Evolutionary conservation across 1,140 invertebrate genomes (phyloP), one percentile per base, ranked within the genome.

Genomic region (Dufourea novaeangliae): DNA sequence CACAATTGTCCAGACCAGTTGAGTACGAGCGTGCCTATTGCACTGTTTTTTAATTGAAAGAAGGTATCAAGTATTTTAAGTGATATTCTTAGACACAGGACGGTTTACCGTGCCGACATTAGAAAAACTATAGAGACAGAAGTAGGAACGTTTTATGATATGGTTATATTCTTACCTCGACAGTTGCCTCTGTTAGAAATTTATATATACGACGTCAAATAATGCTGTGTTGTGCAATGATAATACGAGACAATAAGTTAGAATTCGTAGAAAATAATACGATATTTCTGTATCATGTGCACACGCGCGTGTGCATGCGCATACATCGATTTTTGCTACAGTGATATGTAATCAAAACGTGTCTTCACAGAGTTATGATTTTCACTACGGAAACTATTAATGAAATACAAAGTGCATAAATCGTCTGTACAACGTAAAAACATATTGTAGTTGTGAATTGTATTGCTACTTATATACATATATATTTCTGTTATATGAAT

Each of bases 201-300:
- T 86, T 84, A 74, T 79, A 78, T 69, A 62, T 54, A 74, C 29
- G 57, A 76, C 50, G 41, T 80, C 32, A 74, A 64, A 67, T 22
- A 66, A 78, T 81, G 37, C 69, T 84, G 54, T 52, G 56, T 78
- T 68, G 68, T 78, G 69, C 52, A 81, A 80, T 80, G 78, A 82
- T 52, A 79, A 76, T 37, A 59, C 77, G 54, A 72, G 81, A 87
- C 83, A 87, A 87, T 87, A 86, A 87, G 63, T 61, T 73, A 32
- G 59, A 74, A 72, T n/a, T 39, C 20, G 22, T 74, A 79, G 39
- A 68, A 27, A 54, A 52, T 25, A 64, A 69, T 46, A 46, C 17
- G 17, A 50, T 37, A 27, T 59, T 72, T 46, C n/a, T 77, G 80
- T 71, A 70, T 50, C 20, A 59, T 68, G n/a, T n/a, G 62, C 27